Percentiles rank a stretch among this genome's conserved stretches.
Conservation (phyloP, 2,888 invertebrate species). For the Dione juno region DNA sequence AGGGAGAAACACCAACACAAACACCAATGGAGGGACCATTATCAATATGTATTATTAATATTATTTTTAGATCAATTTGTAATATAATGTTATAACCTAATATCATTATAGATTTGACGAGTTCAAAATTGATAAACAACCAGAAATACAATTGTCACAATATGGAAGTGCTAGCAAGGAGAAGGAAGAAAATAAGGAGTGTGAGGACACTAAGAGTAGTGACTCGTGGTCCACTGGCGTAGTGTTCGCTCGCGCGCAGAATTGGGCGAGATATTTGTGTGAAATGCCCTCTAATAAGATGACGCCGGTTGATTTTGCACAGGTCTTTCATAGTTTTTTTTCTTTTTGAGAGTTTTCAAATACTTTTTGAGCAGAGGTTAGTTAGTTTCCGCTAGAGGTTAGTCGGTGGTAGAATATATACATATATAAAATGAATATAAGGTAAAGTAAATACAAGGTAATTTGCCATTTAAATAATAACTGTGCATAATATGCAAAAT, state of each 20-base stretch:
- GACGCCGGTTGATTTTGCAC: conserved; percentile 89
- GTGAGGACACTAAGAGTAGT: conserved; percentile 84
- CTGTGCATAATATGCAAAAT: too few relatives aligned
- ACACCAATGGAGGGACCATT: too few relatives aligned
- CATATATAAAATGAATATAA: too few relatives aligned
- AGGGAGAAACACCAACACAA: too few relatives aligned
- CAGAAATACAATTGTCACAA: conserved; percentile 46
- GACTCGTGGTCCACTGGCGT: conserved; percentile 83
- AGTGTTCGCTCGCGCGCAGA: conserved; percentile 87
- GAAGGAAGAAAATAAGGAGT: conserved; percentile 3
- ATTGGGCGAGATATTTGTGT: conserved; percentile 88
- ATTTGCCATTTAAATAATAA: too few relatives aligned
- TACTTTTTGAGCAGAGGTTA: too few relatives aligned
- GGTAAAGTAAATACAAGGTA: too few relatives aligned
- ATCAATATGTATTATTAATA: too few relatives aligned
- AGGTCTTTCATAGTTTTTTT: conserved; percentile 53
- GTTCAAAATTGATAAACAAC: conserved; percentile 61
- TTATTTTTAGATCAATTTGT: too few relatives aligned
- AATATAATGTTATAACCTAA: neutral
- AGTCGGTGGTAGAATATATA: too few relatives aligned
- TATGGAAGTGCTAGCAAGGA: conserved; percentile 36
- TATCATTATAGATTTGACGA: conserved; percentile 67
- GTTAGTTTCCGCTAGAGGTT: too few relatives aligned
- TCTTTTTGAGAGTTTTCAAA: neutral
- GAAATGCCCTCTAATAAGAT: conserved; percentile 91